Conservation (phyloP, 2,888 invertebrate species). For the Cosmopolites sordidus region DNA sequence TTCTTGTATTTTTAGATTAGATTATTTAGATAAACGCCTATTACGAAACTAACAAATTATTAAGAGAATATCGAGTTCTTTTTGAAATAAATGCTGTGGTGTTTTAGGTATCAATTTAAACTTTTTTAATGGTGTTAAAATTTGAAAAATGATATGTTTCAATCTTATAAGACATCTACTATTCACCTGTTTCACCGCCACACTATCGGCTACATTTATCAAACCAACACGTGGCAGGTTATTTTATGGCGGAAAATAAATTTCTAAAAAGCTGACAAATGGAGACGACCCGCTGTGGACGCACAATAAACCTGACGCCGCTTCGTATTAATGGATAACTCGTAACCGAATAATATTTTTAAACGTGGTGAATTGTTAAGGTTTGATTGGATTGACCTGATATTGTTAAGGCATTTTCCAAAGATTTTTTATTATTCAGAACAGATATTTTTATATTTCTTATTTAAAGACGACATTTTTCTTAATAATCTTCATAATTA, state of each 20-base stretch:
- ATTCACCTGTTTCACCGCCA: slow-evolving; percentile 10
- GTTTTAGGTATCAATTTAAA: no score
- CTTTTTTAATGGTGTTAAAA: background rate
- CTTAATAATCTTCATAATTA: no score
- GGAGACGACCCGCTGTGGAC: slow-evolving; percentile 5
- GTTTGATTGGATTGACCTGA: no score
- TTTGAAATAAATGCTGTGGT: no score
- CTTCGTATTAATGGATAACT: slow-evolving; percentile 4
- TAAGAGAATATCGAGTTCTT: no score
- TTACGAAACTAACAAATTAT: no score
- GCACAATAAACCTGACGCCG: slow-evolving; percentile 1
- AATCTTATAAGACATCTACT: slow-evolving; percentile 3
- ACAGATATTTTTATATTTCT: no score
- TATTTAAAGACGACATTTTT: no score
- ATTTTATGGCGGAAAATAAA: slow-evolving; percentile 19
- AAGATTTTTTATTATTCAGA: no score
- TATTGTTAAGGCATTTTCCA: no score
- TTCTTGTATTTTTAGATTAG: no score
- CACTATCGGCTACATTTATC: slow-evolving; percentile 15
- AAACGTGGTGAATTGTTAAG: background rate
- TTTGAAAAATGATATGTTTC: background rate
- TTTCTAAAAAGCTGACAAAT: slow-evolving; percentile 16
- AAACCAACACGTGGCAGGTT: slow-evolving; percentile 19
- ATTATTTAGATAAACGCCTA: no score
- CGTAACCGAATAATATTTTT: slow-evolving; percentile 2